phyloP scores from a whole-genome alignment of 2,888 invertebrate genomes.

The Sminthurinus aureus region DNA sequence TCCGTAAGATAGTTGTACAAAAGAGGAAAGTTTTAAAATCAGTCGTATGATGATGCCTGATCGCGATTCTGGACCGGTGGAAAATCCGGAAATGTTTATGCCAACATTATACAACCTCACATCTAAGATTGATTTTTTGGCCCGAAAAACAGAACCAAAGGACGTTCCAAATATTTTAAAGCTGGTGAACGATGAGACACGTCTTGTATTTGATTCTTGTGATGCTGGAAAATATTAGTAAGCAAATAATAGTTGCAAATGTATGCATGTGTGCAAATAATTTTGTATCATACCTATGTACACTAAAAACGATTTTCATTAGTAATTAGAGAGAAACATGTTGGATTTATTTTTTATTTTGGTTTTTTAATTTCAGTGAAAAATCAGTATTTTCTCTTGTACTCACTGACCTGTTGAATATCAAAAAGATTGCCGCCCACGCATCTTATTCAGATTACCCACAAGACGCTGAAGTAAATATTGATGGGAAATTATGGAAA shows the following conservation, averaged over 20 bases:
- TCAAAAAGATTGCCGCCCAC: slow-evolving; percentile 48
- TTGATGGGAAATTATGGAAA: slow-evolving; percentile 54
- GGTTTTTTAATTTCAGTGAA: slow-evolving; percentile 45
- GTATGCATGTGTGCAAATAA: too few species aligned
- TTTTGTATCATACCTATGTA: too few species aligned
- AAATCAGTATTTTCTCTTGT: slow-evolving; percentile 54
- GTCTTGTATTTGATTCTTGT: slow-evolving; percentile 23
- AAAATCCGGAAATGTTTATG: too few species aligned
- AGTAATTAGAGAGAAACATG: too few species aligned
- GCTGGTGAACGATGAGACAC: slow-evolving; percentile 40
- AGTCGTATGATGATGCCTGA: too few species aligned
- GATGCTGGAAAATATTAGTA: slow-evolving; percentile 43
- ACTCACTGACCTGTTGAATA: slow-evolving; percentile 47
- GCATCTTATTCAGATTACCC: slow-evolving; percentile 55
- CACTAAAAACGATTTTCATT: too few species aligned
- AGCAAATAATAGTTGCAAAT: too few species aligned
- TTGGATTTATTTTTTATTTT: too few species aligned
- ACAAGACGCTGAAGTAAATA: slow-evolving; percentile 41
- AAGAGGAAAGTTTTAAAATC: too few species aligned
- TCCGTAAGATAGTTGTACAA: too few species aligned
- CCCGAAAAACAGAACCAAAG: slow-evolving; percentile 48
- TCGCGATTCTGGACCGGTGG: too few species aligned
- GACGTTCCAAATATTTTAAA: slow-evolving; percentile 45
- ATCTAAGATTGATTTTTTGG: slow-evolving; percentile 16
- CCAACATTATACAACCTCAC: slow-evolving; percentile 6